These are phyloP conservation scores for Sebastolobus altivelis DNA, from an alignment of 2,797 vertebrate species.

Conservation along the genomic window DNA sequence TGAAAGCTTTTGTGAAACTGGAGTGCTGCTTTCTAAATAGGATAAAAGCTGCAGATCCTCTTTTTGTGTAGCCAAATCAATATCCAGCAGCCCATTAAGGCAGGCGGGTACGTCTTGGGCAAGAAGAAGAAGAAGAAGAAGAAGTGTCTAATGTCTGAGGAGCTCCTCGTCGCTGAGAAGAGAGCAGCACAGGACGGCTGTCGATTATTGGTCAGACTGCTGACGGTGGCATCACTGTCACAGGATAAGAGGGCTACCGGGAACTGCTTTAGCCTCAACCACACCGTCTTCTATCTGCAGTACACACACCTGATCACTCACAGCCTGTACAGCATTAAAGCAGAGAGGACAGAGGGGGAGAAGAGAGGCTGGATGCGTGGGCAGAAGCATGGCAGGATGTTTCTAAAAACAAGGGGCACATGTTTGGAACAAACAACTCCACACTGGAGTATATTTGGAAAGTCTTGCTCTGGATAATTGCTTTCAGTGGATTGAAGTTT, in stretches of 20 bases:
- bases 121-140: conserved; percentile 60
- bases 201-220: conserved; percentile 65
- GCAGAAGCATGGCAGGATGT: conserved; percentile 41
- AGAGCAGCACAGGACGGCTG: conserved; percentile 61
- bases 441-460: conserved; percentile 79
- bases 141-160: conserved; percentile 75
- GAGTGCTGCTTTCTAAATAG: conserved; percentile 75
- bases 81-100: conserved; percentile 82
- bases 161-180: conserved; percentile 54
- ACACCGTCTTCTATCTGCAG: conserved; percentile 44
- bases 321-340: conserved; percentile 56
- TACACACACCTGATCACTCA: conserved; percentile 26
- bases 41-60: conserved; percentile 78
- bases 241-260: conserved; percentile 63
- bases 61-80: conserved; percentile 83
- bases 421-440: conserved; percentile 62
- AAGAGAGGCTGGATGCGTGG: conserved; percentile 36
- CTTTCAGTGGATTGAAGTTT: conserved; percentile 84
- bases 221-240: conserved; percentile 76
- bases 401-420: conserved; percentile 57
- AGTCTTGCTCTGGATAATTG: conserved; percentile 80
- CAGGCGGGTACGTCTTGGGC: conserved; percentile 68
- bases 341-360: conserved; percentile 13
- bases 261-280: conserved; percentile 63
- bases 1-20: conserved; percentile 76